Base-by-base conservation (phyloP, 1,140 invertebrate species). In the Micrasema longulum region DNA sequence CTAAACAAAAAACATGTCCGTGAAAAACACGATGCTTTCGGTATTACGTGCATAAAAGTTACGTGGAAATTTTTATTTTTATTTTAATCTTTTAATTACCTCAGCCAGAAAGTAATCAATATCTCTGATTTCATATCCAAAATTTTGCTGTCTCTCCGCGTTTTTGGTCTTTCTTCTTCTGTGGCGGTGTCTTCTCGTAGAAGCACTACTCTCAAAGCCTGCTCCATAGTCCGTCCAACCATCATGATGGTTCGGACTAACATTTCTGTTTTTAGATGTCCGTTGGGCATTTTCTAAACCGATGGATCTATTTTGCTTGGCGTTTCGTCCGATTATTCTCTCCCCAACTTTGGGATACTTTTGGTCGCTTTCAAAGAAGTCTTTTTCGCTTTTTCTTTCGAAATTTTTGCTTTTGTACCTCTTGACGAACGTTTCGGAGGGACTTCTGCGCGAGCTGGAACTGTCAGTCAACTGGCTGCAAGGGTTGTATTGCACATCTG, bases 51-150 rank as follows among this genome's bases (percentile, higher is more conserved):
- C n/a, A n/a, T n/a, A n/a, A n/a, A n/a, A n/a, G n/a, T n/a, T n/a
- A n/a, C n/a, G n/a, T n/a, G n/a, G n/a, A n/a, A n/a, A n/a, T n/a
- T n/a, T n/a, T n/a, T n/a, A n/a, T n/a, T n/a, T n/a, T 18, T 5
- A 22, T 4, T 36, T 36, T 50, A 76, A n/a, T n/a, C n/a, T n/a
- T n/a, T n/a, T n/a, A n/a, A n/a, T 78, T 80, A 91, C 90, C 85
- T 91, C 91, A 1, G 88, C 88, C 6, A 93, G 82, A 78, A 93
- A 92, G 26, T 87, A 87, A 73, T 93, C 91, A 35, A 93, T 85
- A 79, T 93, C 91, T 52, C 87, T 84, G 22, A 93, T 93, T 69
- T 93, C 90, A 73, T 93, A 93, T 26, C 91, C 91, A 72, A 93
- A 92, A 67, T 85, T 80, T 48, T 77, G 72, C 12, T 78, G 76